A percentile compares a stretch with the other conserved stretches of the same genome.
phyloP scores from a whole-genome alignment of 2,888 invertebrate genomes.

The Alcis repandata region DNA sequence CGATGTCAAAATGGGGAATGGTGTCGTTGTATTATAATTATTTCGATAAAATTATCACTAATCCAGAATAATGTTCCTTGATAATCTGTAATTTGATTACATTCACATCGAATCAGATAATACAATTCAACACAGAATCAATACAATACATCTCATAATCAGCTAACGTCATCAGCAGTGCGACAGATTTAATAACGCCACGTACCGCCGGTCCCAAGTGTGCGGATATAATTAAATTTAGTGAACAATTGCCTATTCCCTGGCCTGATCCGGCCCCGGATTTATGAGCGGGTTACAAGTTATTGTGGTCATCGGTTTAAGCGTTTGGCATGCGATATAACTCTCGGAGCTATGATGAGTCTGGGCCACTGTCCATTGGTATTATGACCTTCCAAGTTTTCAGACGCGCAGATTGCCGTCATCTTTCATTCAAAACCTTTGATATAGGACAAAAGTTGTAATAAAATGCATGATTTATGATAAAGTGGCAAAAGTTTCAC shows the following conservation, averaged over 20 bases:
- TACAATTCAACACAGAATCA: neutral
- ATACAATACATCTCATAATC: conserved; percentile 17
- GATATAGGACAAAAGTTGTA: too few relatives aligned
- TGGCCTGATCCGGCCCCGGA: conserved; percentile 27
- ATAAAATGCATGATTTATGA: too few relatives aligned
- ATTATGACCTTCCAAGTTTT: too few relatives aligned
- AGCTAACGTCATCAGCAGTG: conserved; percentile 10
- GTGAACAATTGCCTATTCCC: conserved; percentile 36
- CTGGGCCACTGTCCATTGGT: neutral
- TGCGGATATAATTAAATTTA: conserved; percentile 37
- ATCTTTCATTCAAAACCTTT: too few relatives aligned
- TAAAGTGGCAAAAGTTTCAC: too few relatives aligned
- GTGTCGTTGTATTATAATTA: too few relatives aligned
- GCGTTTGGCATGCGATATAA: neutral
- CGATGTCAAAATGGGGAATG: too few relatives aligned
- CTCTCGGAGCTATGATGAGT: neutral
- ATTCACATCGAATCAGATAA: neutral
- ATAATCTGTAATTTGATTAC: neutral
- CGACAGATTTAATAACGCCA: conserved; percentile 26
- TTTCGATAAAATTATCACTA: too few relatives aligned
- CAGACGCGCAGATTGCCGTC: too few relatives aligned
- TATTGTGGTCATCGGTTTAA: conserved; percentile 1
- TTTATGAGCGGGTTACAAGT: conserved; percentile 30
- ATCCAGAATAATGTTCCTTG: too few relatives aligned
- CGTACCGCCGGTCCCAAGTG: conserved; percentile 25